Conservation (phyloP, 1,140 invertebrate genomes). For the Sminthurides bifidus region DNA sequence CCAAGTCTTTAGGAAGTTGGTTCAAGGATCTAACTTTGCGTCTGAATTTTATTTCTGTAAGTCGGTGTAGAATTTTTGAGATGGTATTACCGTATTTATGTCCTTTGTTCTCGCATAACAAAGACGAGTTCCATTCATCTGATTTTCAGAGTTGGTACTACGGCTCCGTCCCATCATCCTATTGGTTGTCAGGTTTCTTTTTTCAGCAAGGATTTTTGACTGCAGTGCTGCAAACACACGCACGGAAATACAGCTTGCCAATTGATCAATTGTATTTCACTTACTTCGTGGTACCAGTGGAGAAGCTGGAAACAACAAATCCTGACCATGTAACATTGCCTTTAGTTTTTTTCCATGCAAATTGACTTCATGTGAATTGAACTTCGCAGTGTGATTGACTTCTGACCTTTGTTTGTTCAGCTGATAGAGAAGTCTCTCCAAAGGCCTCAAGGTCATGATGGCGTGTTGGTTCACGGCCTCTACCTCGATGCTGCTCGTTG, state of each 20-base stretch:
- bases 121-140: too few species aligned
- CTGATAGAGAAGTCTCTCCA: constrained; percentile 29
- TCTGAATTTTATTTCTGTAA: constrained; percentile 60
- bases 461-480: constrained; percentile 69
- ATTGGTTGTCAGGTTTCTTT: constrained; percentile 81
- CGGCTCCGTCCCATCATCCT: constrained; percentile 57
- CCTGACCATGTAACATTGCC: constrained; percentile 36
- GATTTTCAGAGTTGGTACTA: constrained; percentile 54
- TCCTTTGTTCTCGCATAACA: background rate
- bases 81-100: too few species aligned
- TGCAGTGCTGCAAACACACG: constrained; percentile 69
- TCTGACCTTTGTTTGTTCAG: constrained; percentile 7
- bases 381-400: constrained; percentile 1
- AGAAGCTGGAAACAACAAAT: constrained; percentile 40
- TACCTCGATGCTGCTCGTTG: constrained; percentile 76
- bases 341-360: background rate
- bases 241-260: constrained; percentile 65
- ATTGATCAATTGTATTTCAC: constrained; percentile 75
- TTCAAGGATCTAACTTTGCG: constrained; percentile 62
- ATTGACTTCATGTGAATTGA: constrained; percentile 3
- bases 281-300: constrained; percentile 46
- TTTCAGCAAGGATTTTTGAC: constrained; percentile 86
- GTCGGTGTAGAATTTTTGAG: constrained; percentile 23
- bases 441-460: constrained; percentile 49
- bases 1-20: constrained; percentile 72